These are phyloP conservation scores for Drosophila rellima DNA, from an alignment of 2,888 invertebrate genomes.

Conservation along the genomic window DNA sequence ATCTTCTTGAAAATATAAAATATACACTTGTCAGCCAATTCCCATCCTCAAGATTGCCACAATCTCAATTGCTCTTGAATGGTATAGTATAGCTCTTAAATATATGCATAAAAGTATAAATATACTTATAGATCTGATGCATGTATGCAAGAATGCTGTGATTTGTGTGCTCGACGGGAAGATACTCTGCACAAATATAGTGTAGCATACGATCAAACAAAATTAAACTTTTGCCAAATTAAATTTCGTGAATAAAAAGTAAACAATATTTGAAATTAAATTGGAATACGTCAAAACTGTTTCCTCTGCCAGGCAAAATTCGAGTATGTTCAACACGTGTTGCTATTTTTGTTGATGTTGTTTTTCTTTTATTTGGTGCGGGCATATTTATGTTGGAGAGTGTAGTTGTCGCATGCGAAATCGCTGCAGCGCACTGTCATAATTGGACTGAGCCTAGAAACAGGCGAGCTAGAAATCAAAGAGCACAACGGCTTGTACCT, in stretches of 20 bases:
- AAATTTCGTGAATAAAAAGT: slow-evolving; percentile 15
- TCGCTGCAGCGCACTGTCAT: slow-evolving; percentile 18
- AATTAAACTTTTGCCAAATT: background rate
- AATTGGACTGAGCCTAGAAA: background rate
- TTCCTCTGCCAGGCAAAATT: background rate
- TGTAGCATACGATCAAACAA: slow-evolving; percentile 16
- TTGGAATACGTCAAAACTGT: slow-evolving; percentile 8
- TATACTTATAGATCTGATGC: slow-evolving; percentile 16
- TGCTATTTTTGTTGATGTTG: background rate
- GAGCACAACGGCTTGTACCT: slow-evolving; percentile 2
- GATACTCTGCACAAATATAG: background rate
- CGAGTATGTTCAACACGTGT: slow-evolving; percentile 10
- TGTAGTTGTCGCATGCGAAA: slow-evolving; percentile 26
- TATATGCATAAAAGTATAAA: slow-evolving; percentile 5
- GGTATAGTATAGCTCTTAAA: slow-evolving; percentile 14
- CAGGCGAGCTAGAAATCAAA: slow-evolving; percentile 33
- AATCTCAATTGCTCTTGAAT: slow-evolving; percentile 26
- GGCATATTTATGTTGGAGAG: slow-evolving; percentile 21
- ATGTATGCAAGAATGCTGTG: slow-evolving; percentile 1
- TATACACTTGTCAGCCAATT: slow-evolving; percentile 23
- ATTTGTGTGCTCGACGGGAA: background rate
- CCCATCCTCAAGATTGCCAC: slow-evolving; percentile 22
- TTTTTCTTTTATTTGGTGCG: background rate
- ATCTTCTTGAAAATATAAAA: slow-evolving; percentile 11
- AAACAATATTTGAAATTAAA: slow-evolving; percentile 17